A percentile compares a stretch with the other conserved stretches of the same genome.
Evolutionary conservation across 2,113 vertebrate genomes (phyloP).

Genomic region (Podocnemis expansa): DNA sequence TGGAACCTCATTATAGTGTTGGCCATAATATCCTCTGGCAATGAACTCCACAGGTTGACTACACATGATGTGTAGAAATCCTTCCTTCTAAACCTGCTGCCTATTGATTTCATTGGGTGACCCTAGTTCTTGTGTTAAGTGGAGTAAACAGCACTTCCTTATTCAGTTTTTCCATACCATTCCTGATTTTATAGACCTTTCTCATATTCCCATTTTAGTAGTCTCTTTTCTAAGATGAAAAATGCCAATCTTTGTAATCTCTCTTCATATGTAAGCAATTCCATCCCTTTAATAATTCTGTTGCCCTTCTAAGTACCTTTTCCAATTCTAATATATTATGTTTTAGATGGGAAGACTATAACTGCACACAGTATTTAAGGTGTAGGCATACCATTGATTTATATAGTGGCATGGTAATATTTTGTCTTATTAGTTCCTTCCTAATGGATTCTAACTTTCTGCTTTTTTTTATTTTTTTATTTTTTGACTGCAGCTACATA

Average conservation of each 20-base stretch:
- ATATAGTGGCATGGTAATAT: background rate
- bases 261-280: background rate
- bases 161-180: background rate
- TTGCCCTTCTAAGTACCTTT: background rate
- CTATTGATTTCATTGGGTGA: background rate
- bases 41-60: background rate
- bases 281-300: background rate
- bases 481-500: background rate
- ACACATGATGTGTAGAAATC: background rate
- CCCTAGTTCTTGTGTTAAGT: background rate
- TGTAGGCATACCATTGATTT: background rate
- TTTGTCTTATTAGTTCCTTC: background rate
- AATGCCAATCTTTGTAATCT: background rate
- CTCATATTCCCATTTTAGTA: background rate
- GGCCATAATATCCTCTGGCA: background rate
- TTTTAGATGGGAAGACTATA: background rate
- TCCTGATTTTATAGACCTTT: background rate
- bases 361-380: background rate
- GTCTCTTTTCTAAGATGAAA: background rate
- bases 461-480: background rate
- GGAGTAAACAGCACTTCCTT: background rate
- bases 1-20: background rate
- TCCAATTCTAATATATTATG: background rate
- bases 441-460: background rate
- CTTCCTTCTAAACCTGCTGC: background rate